A percentile compares a stretch with the other conserved stretches of the same genome.
Conservation (phyloP, 2,113 vertebrate genomes). For the Cyphomyrus discorhynchus region DNA sequence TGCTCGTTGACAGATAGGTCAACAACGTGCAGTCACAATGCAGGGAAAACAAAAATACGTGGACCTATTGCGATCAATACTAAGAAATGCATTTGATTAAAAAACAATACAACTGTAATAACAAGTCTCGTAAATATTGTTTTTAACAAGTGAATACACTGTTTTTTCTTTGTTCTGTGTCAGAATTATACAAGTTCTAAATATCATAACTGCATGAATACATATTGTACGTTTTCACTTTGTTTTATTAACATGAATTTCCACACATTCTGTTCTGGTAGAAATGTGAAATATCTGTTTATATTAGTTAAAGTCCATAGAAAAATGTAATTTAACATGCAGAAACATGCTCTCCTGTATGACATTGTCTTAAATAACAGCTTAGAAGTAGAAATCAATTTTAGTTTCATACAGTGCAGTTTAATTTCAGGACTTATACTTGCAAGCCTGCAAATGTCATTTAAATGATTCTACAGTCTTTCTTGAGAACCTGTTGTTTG, state of each 20-base stretch:
- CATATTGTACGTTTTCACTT: background rate
- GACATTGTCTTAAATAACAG: background rate
- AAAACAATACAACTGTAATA: background rate
- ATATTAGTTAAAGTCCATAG: background rate
- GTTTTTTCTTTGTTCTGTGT: background rate
- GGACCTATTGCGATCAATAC: background rate
- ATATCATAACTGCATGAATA: background rate
- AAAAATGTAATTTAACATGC: background rate
- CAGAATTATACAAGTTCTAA: background rate
- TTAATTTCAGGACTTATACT: conserved; percentile 29
- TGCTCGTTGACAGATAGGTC: background rate
- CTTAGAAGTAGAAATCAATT: background rate
- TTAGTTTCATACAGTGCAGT: conserved; percentile 16
- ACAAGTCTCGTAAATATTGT: background rate
- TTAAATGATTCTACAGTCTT: background rate
- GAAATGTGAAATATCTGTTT: background rate
- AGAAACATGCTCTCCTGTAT: background rate
- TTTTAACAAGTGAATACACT: background rate
- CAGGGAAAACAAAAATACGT: background rate
- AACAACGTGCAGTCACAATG: background rate
- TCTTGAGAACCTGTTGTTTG: conserved; percentile 12
- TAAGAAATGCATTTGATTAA: background rate
- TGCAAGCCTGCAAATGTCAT: conserved; percentile 20
- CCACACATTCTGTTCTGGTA: background rate
- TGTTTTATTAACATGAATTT: background rate